A percentile compares a stretch with the other conserved stretches of the same genome.
Evolutionary conservation across 2,113 vertebrate genomes (phyloP).

Genomic region (Peromyscus leucopus): DNA sequence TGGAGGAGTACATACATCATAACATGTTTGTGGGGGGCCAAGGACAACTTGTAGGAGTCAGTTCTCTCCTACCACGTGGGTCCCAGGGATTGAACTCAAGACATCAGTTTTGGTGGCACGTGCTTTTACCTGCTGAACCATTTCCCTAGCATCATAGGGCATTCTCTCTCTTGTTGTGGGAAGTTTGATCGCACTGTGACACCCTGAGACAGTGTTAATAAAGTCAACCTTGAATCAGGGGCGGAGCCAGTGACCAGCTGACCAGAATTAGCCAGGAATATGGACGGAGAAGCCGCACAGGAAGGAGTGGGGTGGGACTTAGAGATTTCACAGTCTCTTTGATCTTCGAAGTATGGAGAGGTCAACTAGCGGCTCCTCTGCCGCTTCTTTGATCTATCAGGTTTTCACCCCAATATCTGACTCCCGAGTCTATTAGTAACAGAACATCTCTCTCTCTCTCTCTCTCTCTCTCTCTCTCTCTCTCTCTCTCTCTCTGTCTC

Average conservation of each 20-base stretch:
- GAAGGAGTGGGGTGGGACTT: too few species aligned
- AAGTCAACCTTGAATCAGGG: background rate
- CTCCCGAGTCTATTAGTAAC: too few species aligned
- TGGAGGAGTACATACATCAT: background rate
- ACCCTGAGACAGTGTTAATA: background rate
- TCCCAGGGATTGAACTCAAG: background rate
- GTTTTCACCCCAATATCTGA: too few species aligned
- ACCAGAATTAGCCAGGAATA: background rate
- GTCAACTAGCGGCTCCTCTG: too few species aligned
- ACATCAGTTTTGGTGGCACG: background rate
- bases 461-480: too few species aligned
- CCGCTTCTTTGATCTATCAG: too few species aligned
- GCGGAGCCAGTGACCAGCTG: background rate
- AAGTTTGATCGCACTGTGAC: background rate
- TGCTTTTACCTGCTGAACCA: background rate
- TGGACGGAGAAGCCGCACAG: too few species aligned
- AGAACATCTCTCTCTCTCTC: too few species aligned
- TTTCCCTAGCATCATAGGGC: too few species aligned
- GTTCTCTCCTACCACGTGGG: background rate
- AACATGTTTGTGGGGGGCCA: background rate
- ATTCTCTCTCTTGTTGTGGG: background rate
- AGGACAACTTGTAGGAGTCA: background rate
- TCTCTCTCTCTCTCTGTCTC: too few species aligned
- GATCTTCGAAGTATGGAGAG: too few species aligned
- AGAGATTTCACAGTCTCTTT: too few species aligned